Base-by-base conservation (phyloP, 2,888 invertebrate genomes). In the Pecten maximus region DNA sequence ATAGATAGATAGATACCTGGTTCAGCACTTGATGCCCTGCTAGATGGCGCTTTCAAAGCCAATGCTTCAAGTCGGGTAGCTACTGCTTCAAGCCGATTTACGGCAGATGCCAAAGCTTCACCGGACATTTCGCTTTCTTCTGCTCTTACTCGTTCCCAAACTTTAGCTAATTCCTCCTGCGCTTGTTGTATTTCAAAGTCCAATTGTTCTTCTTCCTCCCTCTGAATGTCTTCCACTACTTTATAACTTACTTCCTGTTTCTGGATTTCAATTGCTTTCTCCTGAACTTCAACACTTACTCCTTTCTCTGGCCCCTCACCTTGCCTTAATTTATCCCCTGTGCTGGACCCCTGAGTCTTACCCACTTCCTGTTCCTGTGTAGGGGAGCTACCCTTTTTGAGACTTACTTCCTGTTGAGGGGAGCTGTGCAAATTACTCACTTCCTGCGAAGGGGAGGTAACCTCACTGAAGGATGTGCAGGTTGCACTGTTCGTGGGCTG, bases 51-150 rank as follows among this genome's bases (percentile, higher is more conserved):
- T 39, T 91, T 87, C 15, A 54, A 86, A 6, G 95, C 93, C 50
- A 95, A 89, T 0, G 91, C 88, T 40, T 96, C 98, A 94, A 98
- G 97, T 91, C 98, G 98, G 94, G 97, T 97, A 19, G 98, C 98
- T 92, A 98, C 98, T 94, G 97, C 97, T 97, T 98, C 98, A 95
- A 98, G 96, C 88, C 98, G 98, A 95, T 97, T 97, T 94, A 98
- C 98, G 96, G 98, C 97, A 92, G 97, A 97, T 96, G 98, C 98
- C 94, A 98, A 97, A 95, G 98, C 97, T 90, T 94, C 92, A 19
- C 93, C 93, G 35, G 94, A 94, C 95, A 95, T 95, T 40, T 92
- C 92, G 48, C 91, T 23, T 74, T 28, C 74, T 74, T 74, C 74
- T 74, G 74, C 15, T 35, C 8, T 74, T 0, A 74, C 74, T 35